Evolutionary conservation across 2,888 invertebrate genomes (phyloP).

Genomic region (Tuberolachnus salignus): DNA sequence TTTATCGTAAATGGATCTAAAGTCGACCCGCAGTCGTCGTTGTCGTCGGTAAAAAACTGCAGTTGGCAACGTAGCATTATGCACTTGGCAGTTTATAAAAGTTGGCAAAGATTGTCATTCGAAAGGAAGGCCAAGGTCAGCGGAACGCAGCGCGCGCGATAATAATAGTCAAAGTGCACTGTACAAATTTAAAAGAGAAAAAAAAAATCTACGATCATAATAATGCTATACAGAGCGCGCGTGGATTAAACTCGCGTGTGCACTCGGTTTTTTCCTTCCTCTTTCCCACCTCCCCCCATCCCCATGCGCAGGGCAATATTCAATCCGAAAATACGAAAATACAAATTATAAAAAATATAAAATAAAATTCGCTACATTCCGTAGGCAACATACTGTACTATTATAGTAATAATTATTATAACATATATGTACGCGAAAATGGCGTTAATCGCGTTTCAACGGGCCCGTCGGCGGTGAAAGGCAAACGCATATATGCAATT

Average conservation of each 20-base stretch:
- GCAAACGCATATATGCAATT: no score
- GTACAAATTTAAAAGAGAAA: slow-evolving; percentile 21
- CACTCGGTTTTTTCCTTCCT: no score
- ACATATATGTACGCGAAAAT: no score
- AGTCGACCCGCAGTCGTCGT: slow-evolving; percentile 12
- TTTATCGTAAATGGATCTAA: slow-evolving; percentile 31
- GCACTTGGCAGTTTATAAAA: slow-evolving; percentile 50
- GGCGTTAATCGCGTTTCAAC: neutral
- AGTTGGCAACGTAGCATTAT: slow-evolving; percentile 46
- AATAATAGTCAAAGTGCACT: slow-evolving; percentile 54
- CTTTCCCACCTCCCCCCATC: no score
- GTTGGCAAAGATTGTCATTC: slow-evolving; percentile 52
- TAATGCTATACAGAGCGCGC: slow-evolving; percentile 10
- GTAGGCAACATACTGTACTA: no score
- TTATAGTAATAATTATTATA: no score
- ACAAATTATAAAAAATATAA: no score
- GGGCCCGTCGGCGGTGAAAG: neutral
- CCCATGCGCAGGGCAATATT: no score
- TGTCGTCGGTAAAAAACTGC: slow-evolving; percentile 10
- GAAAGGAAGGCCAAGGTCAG: slow-evolving; percentile 53
- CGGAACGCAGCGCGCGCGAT: slow-evolving; percentile 17
- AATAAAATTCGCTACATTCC: no score
- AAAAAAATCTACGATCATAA: slow-evolving; percentile 4
- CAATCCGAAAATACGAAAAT: no score
- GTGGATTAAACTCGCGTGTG: no score